phyloP scores from a whole-genome alignment of 2,888 invertebrate genomes.

The Doris montereyensis region DNA sequence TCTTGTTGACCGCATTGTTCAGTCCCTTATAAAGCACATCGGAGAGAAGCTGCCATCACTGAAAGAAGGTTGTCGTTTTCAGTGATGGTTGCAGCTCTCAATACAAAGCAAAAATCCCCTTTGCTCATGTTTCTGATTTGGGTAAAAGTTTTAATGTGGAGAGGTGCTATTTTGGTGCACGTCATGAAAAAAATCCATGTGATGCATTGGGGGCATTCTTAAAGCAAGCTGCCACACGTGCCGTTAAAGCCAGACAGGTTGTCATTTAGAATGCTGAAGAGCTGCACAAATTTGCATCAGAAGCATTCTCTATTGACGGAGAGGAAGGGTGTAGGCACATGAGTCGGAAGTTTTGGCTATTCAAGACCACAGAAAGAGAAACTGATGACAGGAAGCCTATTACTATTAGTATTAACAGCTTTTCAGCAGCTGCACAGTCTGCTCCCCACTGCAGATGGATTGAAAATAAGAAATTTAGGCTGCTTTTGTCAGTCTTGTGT shows the following conservation, averaged over 20 bases:
- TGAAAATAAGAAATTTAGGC: too few relatives aligned
- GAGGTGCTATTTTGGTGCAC: slow-evolving; percentile 14
- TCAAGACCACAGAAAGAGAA: too few relatives aligned
- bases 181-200: slow-evolving; percentile 15
- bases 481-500: too few relatives aligned
- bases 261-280: background rate
- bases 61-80: background rate
- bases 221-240: background rate
- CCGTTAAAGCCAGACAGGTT: background rate
- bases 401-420: too few relatives aligned
- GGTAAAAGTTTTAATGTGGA: background rate
- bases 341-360: too few relatives aligned
- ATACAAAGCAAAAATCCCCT: slow-evolving; percentile 35
- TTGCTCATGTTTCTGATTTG: background rate
- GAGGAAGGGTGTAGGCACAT: too few relatives aligned
- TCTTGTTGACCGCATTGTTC: background rate
- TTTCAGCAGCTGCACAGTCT: too few relatives aligned
- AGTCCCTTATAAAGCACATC: background rate
- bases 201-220: slow-evolving; percentile 2
- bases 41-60: background rate
- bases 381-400: too few relatives aligned
- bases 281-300: too few relatives aligned
- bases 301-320: too few relatives aligned
- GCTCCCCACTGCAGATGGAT: too few relatives aligned
- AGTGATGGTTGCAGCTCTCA: slow-evolving; percentile 35